Evolutionary conservation across 2,797 vertebrate species (phyloP).

Genomic region (Sebastolobus altivelis): DNA sequence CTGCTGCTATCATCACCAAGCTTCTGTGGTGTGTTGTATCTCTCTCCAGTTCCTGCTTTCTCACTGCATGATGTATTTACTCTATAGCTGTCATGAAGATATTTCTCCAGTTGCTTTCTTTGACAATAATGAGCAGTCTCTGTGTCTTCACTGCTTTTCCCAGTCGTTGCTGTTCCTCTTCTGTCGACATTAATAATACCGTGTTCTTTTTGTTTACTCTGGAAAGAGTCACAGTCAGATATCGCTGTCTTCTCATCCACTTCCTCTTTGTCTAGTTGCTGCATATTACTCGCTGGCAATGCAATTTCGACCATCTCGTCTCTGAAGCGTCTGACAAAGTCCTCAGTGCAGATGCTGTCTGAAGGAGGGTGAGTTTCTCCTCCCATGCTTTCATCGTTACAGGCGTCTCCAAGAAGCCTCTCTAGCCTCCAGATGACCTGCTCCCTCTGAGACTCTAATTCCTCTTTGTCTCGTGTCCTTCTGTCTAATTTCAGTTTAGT

Average conservation of each 20-base stretch:
- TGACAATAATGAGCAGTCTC: background rate
- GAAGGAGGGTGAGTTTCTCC: conserved; percentile 62
- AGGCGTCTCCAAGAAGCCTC: conserved; percentile 71
- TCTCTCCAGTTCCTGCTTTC: conserved; percentile 22
- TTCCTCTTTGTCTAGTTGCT: conserved; percentile 27
- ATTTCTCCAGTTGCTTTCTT: conserved; percentile 13
- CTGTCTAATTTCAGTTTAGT: conserved; percentile 21
- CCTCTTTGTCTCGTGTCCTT: conserved; percentile 27
- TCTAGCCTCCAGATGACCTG: conserved; percentile 81
- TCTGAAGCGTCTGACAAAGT: conserved; percentile 82
- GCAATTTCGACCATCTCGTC: conserved; percentile 81
- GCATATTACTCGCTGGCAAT: conserved; percentile 18
- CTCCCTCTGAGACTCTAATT: conserved; percentile 68
- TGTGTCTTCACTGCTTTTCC: background rate
- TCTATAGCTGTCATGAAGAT: conserved; percentile 15
- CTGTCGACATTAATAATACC: background rate
- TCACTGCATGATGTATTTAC: conserved; percentile 13
- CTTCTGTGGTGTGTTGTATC: conserved; percentile 19
- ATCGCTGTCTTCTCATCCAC: conserved; percentile 16
- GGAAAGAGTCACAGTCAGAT: conserved; percentile 16
- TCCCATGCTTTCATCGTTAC: conserved; percentile 25
- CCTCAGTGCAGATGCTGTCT: conserved; percentile 87
- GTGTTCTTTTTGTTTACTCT: conserved; percentile 13
- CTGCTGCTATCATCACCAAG: conserved; percentile 17
- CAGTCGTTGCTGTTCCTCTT: conserved; percentile 4